Conservation (phyloP, 2,113 vertebrate species). For the Etheostoma spectabile region DNA sequence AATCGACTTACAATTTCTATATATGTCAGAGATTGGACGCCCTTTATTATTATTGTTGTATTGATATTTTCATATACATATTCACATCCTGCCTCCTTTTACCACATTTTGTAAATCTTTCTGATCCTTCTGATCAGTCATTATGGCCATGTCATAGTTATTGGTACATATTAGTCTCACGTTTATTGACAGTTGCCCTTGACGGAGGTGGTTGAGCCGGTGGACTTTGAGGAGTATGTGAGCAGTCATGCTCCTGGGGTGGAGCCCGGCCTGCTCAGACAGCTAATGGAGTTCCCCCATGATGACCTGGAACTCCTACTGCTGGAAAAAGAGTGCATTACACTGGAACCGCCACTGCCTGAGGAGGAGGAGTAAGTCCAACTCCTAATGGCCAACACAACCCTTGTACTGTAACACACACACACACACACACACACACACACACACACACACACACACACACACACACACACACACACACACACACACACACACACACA, state of each 20-base stretch:
- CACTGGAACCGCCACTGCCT: slow-evolving; percentile 88
- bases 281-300: slow-evolving; percentile 89
- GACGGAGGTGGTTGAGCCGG: slow-evolving; percentile 90
- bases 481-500: slow-evolving; percentile 18
- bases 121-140: slow-evolving; percentile 20
- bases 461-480: slow-evolving; percentile 20
- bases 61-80: no score
- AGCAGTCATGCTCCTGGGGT: slow-evolving; percentile 85
- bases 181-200: slow-evolving; percentile 86
- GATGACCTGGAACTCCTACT: slow-evolving; percentile 90
- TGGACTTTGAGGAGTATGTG: slow-evolving; percentile 92
- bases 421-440: slow-evolving; percentile 15
- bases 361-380: slow-evolving; percentile 87
- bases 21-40: no score
- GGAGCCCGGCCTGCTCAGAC: slow-evolving; percentile 87
- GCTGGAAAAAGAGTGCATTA: slow-evolving; percentile 89
- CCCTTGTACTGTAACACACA: slow-evolving; percentile 22
- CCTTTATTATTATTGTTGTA: no score
- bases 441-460: slow-evolving; percentile 20
- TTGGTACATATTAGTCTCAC: slow-evolving; percentile 30
- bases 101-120: neutral
- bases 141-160: neutral
- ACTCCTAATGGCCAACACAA: slow-evolving; percentile 14
- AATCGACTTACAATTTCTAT: no score
- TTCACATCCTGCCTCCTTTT: neutral